These are phyloP conservation scores for Trichacis sp. DNA, from an alignment of 2,888 invertebrate species.

Conservation along the genomic window DNA sequence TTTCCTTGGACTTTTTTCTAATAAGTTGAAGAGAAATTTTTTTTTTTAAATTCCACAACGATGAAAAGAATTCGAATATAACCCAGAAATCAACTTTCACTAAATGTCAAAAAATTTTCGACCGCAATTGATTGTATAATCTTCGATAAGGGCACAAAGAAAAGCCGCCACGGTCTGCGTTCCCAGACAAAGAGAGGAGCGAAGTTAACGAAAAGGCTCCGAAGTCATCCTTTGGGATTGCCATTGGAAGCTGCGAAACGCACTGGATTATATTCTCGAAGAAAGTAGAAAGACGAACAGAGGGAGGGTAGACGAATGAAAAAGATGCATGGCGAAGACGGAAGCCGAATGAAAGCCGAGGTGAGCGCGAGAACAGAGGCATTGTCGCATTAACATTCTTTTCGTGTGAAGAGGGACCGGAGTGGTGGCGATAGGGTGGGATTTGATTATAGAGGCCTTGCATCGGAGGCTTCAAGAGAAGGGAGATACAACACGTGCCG, in stretches of 20 bases:
- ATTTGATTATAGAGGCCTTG: constrained; percentile 66
- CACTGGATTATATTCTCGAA: background rate
- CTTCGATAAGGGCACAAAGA: background rate
- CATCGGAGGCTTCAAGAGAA: constrained; percentile 32
- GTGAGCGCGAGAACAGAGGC: constrained; percentile 63
- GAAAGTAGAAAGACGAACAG: background rate
- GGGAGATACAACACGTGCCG: constrained; percentile 38
- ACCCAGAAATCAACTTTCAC: background rate
- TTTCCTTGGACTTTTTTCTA: too few relatives aligned
- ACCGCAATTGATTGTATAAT: background rate
- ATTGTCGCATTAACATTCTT: constrained; percentile 69
- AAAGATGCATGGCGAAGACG: constrained; percentile 36
- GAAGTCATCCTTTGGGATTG: background rate
- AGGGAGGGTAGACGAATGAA: constrained; percentile 15
- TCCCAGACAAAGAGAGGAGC: background rate
- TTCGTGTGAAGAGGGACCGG: constrained; percentile 65
- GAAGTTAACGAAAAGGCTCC: background rate
- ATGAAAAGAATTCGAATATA: too few relatives aligned
- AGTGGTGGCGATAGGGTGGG: constrained; percentile 65
- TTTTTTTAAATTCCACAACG: too few relatives aligned
- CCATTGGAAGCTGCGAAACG: background rate
- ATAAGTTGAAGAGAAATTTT: too few relatives aligned
- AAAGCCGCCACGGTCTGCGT: background rate
- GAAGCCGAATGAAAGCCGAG: constrained; percentile 39
- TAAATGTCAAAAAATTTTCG: background rate